Evolutionary conservation across 2,113 vertebrate species (phyloP).

Genomic region (Gasterosteus aculeatus): DNA sequence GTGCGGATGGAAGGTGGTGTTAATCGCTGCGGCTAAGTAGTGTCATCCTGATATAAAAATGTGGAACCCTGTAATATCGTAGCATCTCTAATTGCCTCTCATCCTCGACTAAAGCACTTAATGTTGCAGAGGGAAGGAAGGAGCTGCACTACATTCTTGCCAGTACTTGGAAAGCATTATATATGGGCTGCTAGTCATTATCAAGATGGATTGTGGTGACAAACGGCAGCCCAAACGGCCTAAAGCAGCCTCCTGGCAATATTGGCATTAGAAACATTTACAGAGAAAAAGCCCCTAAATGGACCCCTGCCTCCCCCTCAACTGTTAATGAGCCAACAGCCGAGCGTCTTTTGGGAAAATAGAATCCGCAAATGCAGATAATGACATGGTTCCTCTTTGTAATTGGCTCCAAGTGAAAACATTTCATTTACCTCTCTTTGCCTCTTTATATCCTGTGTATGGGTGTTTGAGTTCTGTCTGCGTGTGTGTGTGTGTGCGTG

Average conservation of each 20-base stretch:
- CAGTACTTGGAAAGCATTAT: constrained; percentile 63
- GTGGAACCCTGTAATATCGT: constrained; percentile 39
- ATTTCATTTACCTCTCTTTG: constrained; percentile 71
- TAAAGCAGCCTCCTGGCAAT: constrained; percentile 69
- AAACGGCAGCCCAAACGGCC: constrained; percentile 72
- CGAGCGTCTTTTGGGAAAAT: constrained; percentile 68
- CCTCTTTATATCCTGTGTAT: constrained; percentile 54
- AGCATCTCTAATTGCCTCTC: constrained; percentile 64
- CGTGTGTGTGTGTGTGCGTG: constrained; percentile 10
- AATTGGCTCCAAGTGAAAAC: constrained; percentile 77
- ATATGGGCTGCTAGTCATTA: constrained; percentile 77
- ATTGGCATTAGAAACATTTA: constrained; percentile 72
- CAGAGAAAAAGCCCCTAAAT: constrained; percentile 56
- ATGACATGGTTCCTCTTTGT: constrained; percentile 78
- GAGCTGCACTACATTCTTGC: constrained; percentile 53
- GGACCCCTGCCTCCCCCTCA: constrained; percentile 26
- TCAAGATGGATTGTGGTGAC: constrained; percentile 76
- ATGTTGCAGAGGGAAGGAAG: constrained; percentile 49
- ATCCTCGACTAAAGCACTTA: constrained; percentile 49
- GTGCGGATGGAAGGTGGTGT: constrained; percentile 26
- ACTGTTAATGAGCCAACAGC: constrained; percentile 74
- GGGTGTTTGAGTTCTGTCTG: constrained; percentile 8
- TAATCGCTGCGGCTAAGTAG: constrained; percentile 31
- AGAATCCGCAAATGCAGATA: constrained; percentile 74
- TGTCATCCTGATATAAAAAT: constrained; percentile 25